Percentiles rank a stretch among this genome's conserved stretches.
phyloP scores from a whole-genome alignment of 2,113 vertebrate genomes.

The Blennius ocellaris region DNA sequence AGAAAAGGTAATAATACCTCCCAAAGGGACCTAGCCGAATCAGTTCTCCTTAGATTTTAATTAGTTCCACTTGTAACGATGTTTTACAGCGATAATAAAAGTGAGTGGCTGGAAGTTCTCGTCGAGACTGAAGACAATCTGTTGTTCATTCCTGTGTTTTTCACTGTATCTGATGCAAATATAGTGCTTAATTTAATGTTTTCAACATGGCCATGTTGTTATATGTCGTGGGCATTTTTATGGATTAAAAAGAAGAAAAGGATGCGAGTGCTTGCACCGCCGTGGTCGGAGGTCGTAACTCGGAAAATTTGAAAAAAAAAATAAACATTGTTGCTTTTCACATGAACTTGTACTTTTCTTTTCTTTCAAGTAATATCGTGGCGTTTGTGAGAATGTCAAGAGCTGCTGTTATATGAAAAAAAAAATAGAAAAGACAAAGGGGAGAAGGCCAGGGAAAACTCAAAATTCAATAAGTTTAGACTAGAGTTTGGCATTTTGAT shows the following conservation, averaged over 20 bases:
- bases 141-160: constrained; percentile 36
- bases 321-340: constrained; percentile 70
- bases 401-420: background rate
- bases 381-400: constrained; percentile 10
- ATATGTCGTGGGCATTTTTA: constrained; percentile 58
- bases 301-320: constrained; percentile 29
- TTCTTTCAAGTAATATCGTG: background rate
- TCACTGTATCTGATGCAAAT: constrained; percentile 46
- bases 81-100: constrained; percentile 7
- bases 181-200: constrained; percentile 67
- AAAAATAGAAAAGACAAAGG: background rate
- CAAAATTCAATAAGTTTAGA: constrained; percentile 26
- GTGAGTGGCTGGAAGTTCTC: constrained; percentile 53
- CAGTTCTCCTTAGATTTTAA: background rate
- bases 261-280: constrained; percentile 50
- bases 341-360: constrained; percentile 14
- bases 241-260: constrained; percentile 21
- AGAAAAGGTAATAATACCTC: background rate
- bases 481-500: constrained; percentile 29
- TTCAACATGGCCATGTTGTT: constrained; percentile 55
- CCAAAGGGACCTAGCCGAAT: background rate
- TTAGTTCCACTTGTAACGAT: constrained; percentile 3
- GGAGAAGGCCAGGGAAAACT: background rate
- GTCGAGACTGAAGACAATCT: background rate
- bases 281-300: constrained; percentile 46